A percentile compares a stretch with the other conserved stretches of the same genome.
Evolutionary conservation across 2,113 vertebrate species (phyloP).

Genomic region (Natator depressus): DNA sequence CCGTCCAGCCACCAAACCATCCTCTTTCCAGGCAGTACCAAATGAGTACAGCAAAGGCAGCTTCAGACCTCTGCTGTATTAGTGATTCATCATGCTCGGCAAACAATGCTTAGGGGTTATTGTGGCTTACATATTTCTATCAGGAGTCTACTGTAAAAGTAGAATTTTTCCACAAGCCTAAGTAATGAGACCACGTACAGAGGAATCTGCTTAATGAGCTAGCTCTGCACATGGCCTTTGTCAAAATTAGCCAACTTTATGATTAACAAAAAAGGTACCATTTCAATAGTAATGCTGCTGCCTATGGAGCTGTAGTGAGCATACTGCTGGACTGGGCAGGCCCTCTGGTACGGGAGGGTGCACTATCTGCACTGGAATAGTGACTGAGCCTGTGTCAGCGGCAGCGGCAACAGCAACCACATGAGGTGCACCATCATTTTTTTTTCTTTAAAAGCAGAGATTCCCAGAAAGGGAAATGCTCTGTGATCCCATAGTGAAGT

Average conservation of each 20-base stretch:
- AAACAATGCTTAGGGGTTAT: background rate
- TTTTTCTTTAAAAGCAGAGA: background rate
- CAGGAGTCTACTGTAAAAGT: background rate
- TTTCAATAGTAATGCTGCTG: rapidly evolving
- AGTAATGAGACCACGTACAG: conserved; percentile 23
- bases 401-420: background rate
- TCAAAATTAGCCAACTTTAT: background rate
- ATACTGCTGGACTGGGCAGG: rapidly evolving
- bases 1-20: background rate
- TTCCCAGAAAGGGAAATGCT: background rate
- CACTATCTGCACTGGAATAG: background rate
- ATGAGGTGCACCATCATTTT: rapidly evolving
- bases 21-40: background rate
- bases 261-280: background rate
- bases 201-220: conserved; percentile 2
- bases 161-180: background rate
- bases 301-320: rapidly evolving
- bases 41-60: background rate
- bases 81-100: conserved; percentile 16
- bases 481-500: background rate
- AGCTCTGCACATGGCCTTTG: background rate
- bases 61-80: background rate
- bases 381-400: background rate
- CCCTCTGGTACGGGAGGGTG: rapidly evolving
- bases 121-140: conserved; percentile 5